phyloP scores from a whole-genome alignment of 2,888 invertebrate species.

The Chrysopilus asiliformis region DNA sequence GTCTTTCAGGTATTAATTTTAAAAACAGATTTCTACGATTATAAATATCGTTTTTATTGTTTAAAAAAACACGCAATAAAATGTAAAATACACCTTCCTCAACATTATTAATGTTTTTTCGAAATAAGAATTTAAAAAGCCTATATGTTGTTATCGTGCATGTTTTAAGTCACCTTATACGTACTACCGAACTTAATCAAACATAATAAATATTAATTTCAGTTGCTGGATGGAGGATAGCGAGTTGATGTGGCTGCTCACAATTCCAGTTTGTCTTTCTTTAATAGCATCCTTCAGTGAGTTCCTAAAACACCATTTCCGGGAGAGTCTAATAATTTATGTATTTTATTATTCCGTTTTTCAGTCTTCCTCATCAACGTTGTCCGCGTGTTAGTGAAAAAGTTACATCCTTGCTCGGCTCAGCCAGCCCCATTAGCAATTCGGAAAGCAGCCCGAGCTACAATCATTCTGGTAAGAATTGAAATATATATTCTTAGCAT shows the following conservation, averaged over 20 bases:
- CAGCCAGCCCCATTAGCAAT: constrained; percentile 46
- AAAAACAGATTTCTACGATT: no score
- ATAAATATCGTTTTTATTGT: no score
- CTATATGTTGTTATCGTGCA: no score
- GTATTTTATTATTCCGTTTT: neutral
- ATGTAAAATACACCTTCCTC: no score
- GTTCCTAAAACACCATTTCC: constrained; percentile 17
- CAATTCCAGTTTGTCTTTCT: constrained; percentile 46
- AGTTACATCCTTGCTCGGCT: constrained; percentile 47
- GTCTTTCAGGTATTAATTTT: no score
- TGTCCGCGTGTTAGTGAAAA: constrained; percentile 47
- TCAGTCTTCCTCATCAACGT: constrained; percentile 54
- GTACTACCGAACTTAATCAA: no score
- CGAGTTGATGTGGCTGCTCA: constrained; percentile 48
- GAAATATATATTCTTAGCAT: neutral
- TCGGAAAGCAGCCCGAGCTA: constrained; percentile 54
- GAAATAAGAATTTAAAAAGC: no score
- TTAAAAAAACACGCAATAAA: no score
- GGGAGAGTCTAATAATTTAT: neutral
- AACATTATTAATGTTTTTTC: no score
- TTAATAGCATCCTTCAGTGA: constrained; percentile 46
- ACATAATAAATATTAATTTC: constrained; percentile 17
- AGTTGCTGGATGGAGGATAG: constrained; percentile 59
- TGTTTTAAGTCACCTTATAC: no score
- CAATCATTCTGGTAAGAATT: constrained; percentile 47